These are phyloP conservation scores for Nephila pilipes DNA, from an alignment of 1,140 invertebrate genomes.

Conservation along the genomic window DNA sequence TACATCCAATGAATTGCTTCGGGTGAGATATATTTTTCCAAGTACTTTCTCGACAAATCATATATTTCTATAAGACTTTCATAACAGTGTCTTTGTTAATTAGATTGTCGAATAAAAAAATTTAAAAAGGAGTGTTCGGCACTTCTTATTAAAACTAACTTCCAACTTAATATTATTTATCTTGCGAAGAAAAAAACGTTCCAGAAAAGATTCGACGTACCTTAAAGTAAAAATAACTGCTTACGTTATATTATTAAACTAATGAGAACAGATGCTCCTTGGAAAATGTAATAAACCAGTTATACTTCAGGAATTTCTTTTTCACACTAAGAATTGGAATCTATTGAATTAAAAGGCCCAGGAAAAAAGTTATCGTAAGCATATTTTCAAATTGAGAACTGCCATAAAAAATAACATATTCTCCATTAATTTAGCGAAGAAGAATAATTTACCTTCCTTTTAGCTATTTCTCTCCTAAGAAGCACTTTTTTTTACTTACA, in stretches of 20 bases:
- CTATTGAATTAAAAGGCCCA: slow-evolving; percentile 13
- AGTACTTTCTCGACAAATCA: too few relatives aligned
- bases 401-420: background rate
- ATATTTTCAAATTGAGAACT: background rate
- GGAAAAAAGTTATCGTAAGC: slow-evolving; percentile 16
- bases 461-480: background rate
- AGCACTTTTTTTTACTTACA: background rate
- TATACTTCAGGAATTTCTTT: background rate
- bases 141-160: too few relatives aligned
- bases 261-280: background rate
- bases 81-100: too few relatives aligned
- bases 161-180: too few relatives aligned
- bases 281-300: background rate
- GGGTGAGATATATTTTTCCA: too few relatives aligned
- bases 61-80: too few relatives aligned
- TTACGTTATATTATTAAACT: background rate
- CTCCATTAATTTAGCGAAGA: slow-evolving; percentile 4
- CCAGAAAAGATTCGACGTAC: too few relatives aligned
- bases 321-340: background rate
- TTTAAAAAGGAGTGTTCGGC: too few relatives aligned
- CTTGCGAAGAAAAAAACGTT: too few relatives aligned
- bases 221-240: too few relatives aligned
- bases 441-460: background rate
- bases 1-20: too few relatives aligned
- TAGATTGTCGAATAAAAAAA: too few relatives aligned